Evolutionary conservation across 2,797 vertebrate species (phyloP).

Genomic region (Craterocephalus amniculus): DNA sequence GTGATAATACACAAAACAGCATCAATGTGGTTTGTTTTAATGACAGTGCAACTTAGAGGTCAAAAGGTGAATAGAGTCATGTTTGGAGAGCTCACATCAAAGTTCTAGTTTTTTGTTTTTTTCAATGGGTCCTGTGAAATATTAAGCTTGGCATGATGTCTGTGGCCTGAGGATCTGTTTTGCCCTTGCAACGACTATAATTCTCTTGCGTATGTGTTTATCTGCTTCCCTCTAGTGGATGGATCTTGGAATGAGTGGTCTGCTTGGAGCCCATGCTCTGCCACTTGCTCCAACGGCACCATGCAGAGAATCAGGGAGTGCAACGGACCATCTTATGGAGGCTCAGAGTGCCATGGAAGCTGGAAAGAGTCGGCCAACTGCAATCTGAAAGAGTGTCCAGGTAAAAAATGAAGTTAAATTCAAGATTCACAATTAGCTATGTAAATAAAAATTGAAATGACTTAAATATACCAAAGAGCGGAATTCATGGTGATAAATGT

Average conservation of each 20-base stretch:
- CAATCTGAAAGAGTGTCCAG: conserved; percentile 94
- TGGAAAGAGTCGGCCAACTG: conserved; percentile 92
- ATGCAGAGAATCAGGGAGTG: conserved; percentile 93
- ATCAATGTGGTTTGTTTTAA: conserved; percentile 10
- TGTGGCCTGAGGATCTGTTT: conserved; percentile 9
- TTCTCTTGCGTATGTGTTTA: conserved; percentile 7
- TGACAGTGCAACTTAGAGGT: conserved; percentile 8
- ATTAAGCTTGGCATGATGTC: conserved; percentile 25
- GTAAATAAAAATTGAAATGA: neutral
- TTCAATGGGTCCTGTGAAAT: conserved; percentile 46
- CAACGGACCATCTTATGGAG: conserved; percentile 96
- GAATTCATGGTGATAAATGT: conserved; percentile 36
- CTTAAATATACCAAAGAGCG: neutral
- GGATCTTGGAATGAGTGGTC: conserved; percentile 99
- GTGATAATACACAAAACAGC: neutral
- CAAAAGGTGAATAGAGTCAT: conserved; percentile 2
- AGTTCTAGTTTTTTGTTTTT: conserved; percentile 33
- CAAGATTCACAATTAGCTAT: neutral
- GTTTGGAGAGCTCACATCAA: conserved; percentile 21
- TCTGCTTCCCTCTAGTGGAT: conserved; percentile 87
- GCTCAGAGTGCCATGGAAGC: conserved; percentile 94
- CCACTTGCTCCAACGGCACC: conserved; percentile 95
- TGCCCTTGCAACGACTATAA: conserved; percentile 9
- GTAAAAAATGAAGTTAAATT: conserved; percentile 67
- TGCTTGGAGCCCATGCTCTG: conserved; percentile 90